Conservation (phyloP, 2,888 invertebrate species). For the Agonopterix alstromeriana region DNA sequence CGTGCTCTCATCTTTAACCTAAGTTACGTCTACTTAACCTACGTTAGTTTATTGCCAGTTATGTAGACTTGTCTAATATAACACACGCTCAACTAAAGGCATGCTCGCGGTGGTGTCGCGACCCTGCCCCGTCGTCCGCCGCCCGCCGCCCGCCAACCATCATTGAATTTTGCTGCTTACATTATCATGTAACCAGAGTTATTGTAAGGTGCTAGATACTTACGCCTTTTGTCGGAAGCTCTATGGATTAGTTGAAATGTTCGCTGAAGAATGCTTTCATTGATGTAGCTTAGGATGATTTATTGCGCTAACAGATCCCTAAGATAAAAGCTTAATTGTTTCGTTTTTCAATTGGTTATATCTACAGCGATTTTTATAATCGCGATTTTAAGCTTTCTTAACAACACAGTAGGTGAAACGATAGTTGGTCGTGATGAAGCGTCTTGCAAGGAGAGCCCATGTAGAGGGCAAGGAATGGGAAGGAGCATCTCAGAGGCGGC, state of each 20-base stretch:
- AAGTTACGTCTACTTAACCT: conserved; percentile 55
- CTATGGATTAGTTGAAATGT: no score
- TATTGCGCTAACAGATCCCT: no score
- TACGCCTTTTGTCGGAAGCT: no score
- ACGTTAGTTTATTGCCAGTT: conserved; percentile 64
- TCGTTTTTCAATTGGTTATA: background rate
- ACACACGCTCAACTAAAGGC: conserved; percentile 65
- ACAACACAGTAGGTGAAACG: no score
- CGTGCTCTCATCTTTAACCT: conserved; percentile 64
- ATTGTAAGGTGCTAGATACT: no score
- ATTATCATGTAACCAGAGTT: no score
- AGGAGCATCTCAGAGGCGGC: conserved; percentile 1
- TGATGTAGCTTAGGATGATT: no score
- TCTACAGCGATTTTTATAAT: no score
- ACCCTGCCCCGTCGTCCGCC: conserved; percentile 42
- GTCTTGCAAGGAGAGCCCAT: background rate
- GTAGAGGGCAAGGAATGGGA: background rate
- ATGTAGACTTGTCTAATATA: conserved; percentile 22
- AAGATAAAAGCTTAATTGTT: background rate
- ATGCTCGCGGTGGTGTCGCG: conserved; percentile 30
- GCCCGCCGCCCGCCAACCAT: conserved; percentile 26
- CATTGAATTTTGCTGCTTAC: no score
- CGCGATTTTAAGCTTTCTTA: no score
- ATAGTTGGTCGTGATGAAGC: no score
- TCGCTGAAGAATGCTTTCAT: no score